Evolutionary conservation across 2,113 vertebrate genomes (phyloP), one percentile per base, ranked within the genome.

Genomic region (Malurus elegans): DNA sequence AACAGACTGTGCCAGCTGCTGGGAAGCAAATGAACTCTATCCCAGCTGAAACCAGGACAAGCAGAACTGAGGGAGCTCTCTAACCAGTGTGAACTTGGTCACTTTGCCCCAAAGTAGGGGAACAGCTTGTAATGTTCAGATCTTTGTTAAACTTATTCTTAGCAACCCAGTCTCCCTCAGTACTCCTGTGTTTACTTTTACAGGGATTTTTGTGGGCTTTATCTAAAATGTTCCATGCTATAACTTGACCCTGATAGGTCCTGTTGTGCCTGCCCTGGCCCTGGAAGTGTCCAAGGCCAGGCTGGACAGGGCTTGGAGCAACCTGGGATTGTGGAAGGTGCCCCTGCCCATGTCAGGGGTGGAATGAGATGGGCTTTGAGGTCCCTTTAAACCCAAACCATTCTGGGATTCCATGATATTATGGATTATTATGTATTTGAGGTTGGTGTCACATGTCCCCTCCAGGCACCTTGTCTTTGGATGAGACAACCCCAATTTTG

Each of bases 301-400:
- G 7, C 0, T 66, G 51, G 32, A 44, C 0, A 0, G 67, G 26
- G 4, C 10, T 32, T 73, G 69, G 60, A 38, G 51, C 32, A n/a
- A 0, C 7, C 18, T 67, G 78, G 69, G 32, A 2, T 2, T 14
- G 28, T 24, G 15, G 28, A 23, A 80, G 3, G 15, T 29, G 51
- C 45, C 44, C n/a, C 32, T 65, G 44, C 14, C 48, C 31, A 5
- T 36, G 20, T 24, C 34, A 23, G 17, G 25, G 8, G 3, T 36
- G 18, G 10, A 5, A 28, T 9, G 9, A 10, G 32, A 32, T 65
- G 44, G 16, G 10, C 18, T 65, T 36, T 65, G 36, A 36, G 32
- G 10, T 58, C 32, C 15, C 10, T 81, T 57, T 24, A 38, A 38
- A 3, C 32, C 18, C 69, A 58, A 28, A 50, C 58, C 23, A 25